Base-by-base conservation (phyloP, 2,797 vertebrate genomes). In the Pristis pectinata region DNA sequence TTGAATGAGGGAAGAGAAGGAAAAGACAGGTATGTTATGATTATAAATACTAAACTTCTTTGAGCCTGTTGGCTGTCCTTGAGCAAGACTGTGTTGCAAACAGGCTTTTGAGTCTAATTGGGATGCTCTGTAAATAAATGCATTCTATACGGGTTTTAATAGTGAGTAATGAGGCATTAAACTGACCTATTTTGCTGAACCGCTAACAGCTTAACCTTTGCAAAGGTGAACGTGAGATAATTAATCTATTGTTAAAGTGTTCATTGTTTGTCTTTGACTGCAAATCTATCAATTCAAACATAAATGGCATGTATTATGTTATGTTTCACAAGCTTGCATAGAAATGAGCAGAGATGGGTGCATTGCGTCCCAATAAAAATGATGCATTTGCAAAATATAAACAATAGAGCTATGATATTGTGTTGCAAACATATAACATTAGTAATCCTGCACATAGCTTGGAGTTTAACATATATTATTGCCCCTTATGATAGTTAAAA, bases 101-200 rank as follows among this genome's bases (percentile, higher is more conserved):
- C 72, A 94, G 70, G 30, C 34, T 76, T 93, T 44, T 41, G 44
- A 72, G 44, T 34, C 30, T 74, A 94, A 72, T 94, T 53, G 92
- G 92, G 92, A 74, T 72, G 67, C 70, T 53, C 92, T 56, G 70
- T 94, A 94, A 94, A 94, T 94, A 94, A 76, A 30, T 74, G 44
- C 15, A 76, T 76, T 76, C 92, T 9, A 76, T 94, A 56, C 49
- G 74, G 70, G 72, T 6, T 72, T 72, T 74, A 94, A 94, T 94
- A 53, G 70, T 94, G 92, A 94, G 24, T 94, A 94, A 94, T 94
- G 92, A 94, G 92, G 67, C 92, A 2, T 74, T 94, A 94, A 94
- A 94, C 70, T 94, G 92, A 94, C 70, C 92, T 94, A 94, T 94
- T 94, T 94, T 94, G 92, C 70, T 94, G 92, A 94, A 94, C 67